Base-by-base conservation (phyloP, 1,140 invertebrate species). In the Cyclargus thomasi region DNA sequence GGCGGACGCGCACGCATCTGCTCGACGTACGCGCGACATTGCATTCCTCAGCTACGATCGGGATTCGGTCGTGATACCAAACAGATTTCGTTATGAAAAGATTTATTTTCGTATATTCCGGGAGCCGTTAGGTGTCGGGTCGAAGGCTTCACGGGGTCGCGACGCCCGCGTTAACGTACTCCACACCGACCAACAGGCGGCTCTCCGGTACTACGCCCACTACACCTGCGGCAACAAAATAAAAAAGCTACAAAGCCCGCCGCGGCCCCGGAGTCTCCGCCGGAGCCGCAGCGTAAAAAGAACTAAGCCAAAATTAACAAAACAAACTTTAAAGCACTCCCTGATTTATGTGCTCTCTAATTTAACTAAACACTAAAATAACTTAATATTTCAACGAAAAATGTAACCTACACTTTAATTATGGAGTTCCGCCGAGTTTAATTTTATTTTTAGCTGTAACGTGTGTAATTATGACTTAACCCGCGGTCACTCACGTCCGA, bases 151-250 rank as follows among this genome's bases (percentile, higher is more conserved):
- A 88, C 72, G 82, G 81, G 80, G 79, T 76, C 73, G 82, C 83
- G 74, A 86, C 80, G 70, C 78, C 78, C 71, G 80, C 75, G 78
- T 77, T 82, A 77, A 86, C 80, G 79, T 80, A 90, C 83, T 88
- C 87, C 76, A 82, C 83, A 79, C 82, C 87, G 74, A 88, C 80
- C 85, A 86, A 83, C 75, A 90, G 81, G 73, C 81, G 82, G 81
- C 82, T 83, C 83, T 90, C 88, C 81, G 84, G 83, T 80, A 90
- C 78, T 72, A 90, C 88, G 84, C 85, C 86, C 82, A 90, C 86
- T 86, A 90, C 83, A 90, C 87, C 87, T 90, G 87, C 83, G 82
- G 85, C 82, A 90, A 90, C 77, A 90, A 88, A 90, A 89, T 81
- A 88, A 86, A 90, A 79, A 88, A 78, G 82, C 87, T 88, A 86